Conservation (phyloP, 2,888 invertebrate species). For the Scelioninae gen. 1 region DNA sequence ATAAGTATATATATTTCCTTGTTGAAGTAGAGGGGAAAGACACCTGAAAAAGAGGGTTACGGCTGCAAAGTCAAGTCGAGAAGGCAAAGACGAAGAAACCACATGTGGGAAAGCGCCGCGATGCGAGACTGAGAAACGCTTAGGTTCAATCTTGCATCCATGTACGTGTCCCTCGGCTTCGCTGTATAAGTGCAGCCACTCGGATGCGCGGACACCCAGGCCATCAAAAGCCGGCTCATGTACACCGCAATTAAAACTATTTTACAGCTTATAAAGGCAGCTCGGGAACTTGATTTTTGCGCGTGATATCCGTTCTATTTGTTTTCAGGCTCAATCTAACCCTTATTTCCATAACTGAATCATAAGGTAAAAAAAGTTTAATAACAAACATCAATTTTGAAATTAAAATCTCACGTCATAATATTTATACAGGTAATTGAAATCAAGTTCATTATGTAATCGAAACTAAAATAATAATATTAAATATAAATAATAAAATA, state of each 20-base stretch:
- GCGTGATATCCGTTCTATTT: conserved; percentile 31
- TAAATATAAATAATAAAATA: no score
- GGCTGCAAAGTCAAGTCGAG: no score
- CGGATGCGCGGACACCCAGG: conserved; percentile 21
- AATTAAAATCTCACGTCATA: neutral
- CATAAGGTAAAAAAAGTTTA: conserved; percentile 1
- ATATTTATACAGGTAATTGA: neutral
- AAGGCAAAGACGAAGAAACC: conserved; percentile 63
- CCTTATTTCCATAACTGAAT: conserved; percentile 43
- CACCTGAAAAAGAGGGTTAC: conserved; percentile 63
- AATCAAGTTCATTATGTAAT: no score
- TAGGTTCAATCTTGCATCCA: conserved; percentile 62
- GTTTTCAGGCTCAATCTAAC: conserved; percentile 15
- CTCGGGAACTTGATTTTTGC: conserved; percentile 23
- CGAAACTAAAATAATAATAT: no score
- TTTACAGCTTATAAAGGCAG: conserved; percentile 54
- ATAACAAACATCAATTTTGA: neutral
- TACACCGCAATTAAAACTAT: conserved; percentile 57
- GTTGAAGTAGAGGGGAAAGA: conserved; percentile 38
- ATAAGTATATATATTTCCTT: conserved; percentile 56
- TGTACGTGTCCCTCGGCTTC: conserved; percentile 35
- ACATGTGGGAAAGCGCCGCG: conserved; percentile 71
- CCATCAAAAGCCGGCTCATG: conserved; percentile 21
- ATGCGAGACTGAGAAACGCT: conserved; percentile 73
- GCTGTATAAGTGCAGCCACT: conserved; percentile 37